Conservation (phyloP, 1,140 invertebrate species). For the Drosophila busckii region DNA sequence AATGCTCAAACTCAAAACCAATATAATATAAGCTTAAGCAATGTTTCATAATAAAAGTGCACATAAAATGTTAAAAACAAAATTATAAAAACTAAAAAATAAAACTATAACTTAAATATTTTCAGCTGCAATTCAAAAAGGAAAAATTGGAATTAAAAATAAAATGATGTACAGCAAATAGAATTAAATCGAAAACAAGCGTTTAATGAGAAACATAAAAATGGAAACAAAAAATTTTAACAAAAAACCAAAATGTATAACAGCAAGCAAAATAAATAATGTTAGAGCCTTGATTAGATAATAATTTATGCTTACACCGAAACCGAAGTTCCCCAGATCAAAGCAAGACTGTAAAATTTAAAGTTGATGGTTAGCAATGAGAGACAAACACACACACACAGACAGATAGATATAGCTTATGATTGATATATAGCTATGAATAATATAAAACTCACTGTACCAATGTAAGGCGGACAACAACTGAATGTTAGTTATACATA, state of each 20-base stretch:
- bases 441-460: too few species aligned
- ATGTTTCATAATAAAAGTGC: background rate
- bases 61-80: constrained; percentile 13
- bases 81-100: constrained; percentile 41
- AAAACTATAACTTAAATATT: constrained; percentile 61
- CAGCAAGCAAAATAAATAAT: background rate
- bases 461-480: too few species aligned
- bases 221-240: constrained; percentile 7
- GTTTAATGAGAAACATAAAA: constrained; percentile 7
- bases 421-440: constrained; percentile 2
- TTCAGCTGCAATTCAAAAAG: constrained; percentile 61
- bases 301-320: constrained; percentile 78
- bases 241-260: background rate
- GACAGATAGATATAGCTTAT: constrained; percentile 15
- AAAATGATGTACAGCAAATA: constrained; percentile 24
- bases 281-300: constrained; percentile 22
- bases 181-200: constrained; percentile 10
- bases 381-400: constrained; percentile 34
- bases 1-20: too few species aligned
- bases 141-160: constrained; percentile 63
- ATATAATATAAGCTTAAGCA: background rate
- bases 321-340: constrained; percentile 79
- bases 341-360: constrained; percentile 80
- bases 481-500: too few species aligned
- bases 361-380: constrained; percentile 44